Conservation (phyloP, 2,113 vertebrate genomes). For the Ptilorrhoa leucosticta region DNA sequence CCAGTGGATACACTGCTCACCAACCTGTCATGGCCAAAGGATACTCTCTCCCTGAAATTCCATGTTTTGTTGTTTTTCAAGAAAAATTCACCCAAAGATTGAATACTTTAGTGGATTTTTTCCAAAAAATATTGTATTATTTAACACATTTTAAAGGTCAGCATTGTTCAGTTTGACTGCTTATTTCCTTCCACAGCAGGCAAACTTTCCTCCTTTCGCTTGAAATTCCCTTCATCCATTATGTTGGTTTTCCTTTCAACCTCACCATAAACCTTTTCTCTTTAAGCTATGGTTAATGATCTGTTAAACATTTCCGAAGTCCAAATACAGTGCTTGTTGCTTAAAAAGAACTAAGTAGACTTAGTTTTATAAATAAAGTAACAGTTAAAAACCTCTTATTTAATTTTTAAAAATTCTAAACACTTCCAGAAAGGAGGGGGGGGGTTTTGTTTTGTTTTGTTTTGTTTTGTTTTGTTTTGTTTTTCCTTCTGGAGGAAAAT, state of each 20-base stretch:
- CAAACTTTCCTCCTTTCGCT: not conserved
- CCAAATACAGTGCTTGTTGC: not conserved
- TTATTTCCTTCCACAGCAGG: not conserved
- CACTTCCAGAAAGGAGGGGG: not conserved
- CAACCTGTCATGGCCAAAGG: not conserved
- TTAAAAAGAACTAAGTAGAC: not conserved
- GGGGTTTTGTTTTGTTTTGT: too few relatives aligned
- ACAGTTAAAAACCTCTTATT: not conserved
- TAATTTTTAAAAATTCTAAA: not conserved
- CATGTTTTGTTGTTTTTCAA: not conserved
- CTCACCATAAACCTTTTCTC: not conserved
- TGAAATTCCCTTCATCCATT: not conserved
- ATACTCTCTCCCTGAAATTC: not conserved
- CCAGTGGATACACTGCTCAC: not conserved
- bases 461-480: too few relatives aligned
- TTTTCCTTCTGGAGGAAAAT: not conserved
- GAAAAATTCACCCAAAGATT: not conserved
- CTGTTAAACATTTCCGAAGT: not conserved
- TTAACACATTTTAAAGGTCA: not conserved
- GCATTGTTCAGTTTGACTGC: not conserved
- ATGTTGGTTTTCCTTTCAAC: not conserved
- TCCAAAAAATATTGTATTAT: not conserved
- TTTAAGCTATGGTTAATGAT: not conserved
- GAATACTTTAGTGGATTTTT: not conserved
- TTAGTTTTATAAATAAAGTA: not conserved